Evolutionary conservation across 1,140 invertebrate genomes (phyloP).

Genomic region (Onthophagus taurus): DNA sequence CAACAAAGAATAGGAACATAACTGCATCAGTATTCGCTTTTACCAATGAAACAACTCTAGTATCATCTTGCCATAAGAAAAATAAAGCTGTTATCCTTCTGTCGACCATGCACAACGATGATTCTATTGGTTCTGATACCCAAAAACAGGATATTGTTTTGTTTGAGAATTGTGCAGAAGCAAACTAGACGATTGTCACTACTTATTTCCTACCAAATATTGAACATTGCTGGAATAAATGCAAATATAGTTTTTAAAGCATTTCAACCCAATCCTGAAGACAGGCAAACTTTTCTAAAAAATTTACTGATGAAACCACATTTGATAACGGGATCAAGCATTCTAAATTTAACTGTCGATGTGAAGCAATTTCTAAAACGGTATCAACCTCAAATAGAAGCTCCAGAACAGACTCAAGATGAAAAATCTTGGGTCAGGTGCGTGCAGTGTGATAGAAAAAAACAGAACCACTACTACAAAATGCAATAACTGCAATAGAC

Average conservation of each 20-base stretch:
- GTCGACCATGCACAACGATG: constrained; percentile 27
- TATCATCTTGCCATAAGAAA: too few species aligned
- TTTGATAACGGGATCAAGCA: constrained; percentile 14
- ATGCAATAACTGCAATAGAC: too few species aligned
- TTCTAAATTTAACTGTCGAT: constrained; percentile 11
- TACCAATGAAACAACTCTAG: too few species aligned
- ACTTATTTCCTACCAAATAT: constrained; percentile 40
- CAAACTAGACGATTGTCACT: constrained; percentile 43
- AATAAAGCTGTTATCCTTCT: constrained; percentile 17
- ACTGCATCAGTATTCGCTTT: too few species aligned
- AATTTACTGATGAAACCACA: constrained; percentile 6
- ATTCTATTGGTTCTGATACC: constrained; percentile 17
- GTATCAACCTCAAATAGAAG: neutral
- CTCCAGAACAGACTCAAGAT: neutral
- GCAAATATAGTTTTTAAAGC: constrained; percentile 37
- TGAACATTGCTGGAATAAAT: constrained; percentile 44
- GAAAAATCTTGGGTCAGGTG: neutral
- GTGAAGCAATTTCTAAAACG: constrained; percentile 7
- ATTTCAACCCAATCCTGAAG: constrained; percentile 4
- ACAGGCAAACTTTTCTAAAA: neutral
- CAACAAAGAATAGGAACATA: constrained; percentile 5
- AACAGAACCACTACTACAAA: neutral
- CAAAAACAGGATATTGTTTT: constrained; percentile 35
- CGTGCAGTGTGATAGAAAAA: neutral
- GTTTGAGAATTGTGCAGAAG: constrained; percentile 38